These are phyloP conservation scores for Corvus hawaiiensis DNA, from an alignment of 2,113 vertebrate species.

Conservation along the genomic window DNA sequence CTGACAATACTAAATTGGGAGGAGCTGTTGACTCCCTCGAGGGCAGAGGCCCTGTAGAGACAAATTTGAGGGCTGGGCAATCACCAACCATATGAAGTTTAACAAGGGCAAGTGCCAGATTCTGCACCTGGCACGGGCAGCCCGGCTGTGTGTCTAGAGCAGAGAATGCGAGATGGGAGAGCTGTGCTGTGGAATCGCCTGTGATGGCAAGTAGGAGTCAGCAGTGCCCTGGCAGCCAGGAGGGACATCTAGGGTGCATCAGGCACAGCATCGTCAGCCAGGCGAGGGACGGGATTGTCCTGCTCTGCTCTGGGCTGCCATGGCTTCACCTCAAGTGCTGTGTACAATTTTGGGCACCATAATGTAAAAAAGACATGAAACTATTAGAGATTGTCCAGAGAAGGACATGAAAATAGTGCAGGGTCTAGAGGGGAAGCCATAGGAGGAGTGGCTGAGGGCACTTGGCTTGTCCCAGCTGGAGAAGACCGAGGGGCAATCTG, in stretches of 20 bases:
- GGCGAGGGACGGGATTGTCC: background rate
- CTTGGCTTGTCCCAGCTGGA: background rate
- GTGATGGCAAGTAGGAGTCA: background rate
- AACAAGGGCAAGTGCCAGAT: background rate
- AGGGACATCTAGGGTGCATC: background rate
- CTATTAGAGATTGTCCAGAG: background rate
- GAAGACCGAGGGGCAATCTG: background rate
- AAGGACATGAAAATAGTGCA: background rate
- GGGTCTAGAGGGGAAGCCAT: background rate
- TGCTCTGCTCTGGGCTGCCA: background rate
- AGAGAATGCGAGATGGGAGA: background rate
- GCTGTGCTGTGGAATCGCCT: background rate
- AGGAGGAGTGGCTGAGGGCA: background rate
- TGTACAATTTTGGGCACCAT: background rate
- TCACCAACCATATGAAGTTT: background rate
- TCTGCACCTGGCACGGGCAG: background rate
- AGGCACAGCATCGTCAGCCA: background rate
- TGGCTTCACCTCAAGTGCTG: background rate
- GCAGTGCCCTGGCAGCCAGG: background rate
- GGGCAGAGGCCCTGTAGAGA: background rate
- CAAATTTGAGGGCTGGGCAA: background rate
- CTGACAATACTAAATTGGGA: background rate
- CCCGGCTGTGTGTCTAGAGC: background rate
- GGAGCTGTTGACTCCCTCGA: background rate
- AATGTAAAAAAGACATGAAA: background rate